Evolutionary conservation across 1,140 invertebrate species (phyloP), one percentile per base, ranked within the genome.

Genomic region (Dendroctonus valens): DNA sequence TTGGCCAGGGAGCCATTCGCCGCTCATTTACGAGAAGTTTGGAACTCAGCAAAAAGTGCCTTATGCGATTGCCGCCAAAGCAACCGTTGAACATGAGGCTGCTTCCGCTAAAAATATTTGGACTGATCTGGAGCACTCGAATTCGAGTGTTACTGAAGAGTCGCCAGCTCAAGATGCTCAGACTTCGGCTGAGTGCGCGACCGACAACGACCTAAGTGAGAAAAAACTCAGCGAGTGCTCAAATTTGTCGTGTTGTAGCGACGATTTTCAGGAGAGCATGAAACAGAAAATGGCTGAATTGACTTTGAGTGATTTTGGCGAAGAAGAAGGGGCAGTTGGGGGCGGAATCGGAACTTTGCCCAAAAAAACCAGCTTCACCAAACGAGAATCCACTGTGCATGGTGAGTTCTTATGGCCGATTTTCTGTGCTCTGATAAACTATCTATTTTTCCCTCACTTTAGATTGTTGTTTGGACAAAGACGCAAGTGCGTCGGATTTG

Each of bases 91-190:
- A 52, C 46, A 40, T 0, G 40, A 41, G 11, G 40, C 41, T 48
- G 59, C 55, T 40, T 68, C 57, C n/a, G 64, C 69, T 7, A 73
- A 68, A 63, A 65, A 70, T 41, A 48, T 58, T 75, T 80, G 66
- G 76, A 74, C 60, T 83, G 86, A 74, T 37, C 57, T 26, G 7
- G 42, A 48, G 37, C 26, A 5, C 5, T 14, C 37, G 14, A 5
- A 51, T 78, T 83, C 82, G 67, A 84, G 83, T 75, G 83, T 80
- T 70, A 83, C 82, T 73, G 82, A 81, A 68, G 26, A 26, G 26
- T 26, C 26, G 26, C 82, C 84, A 66, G 79, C 78, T 71, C 77
- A 78, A 5, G 68, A 52, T 26, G 48, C 46, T 59, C 59, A 4
- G 26, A 62, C 26, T 68, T 59, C 11, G 76, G 77, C 50, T 70